Base-by-base conservation (phyloP, 2,888 invertebrate species). In the Cremastobaeus sp. region DNA sequence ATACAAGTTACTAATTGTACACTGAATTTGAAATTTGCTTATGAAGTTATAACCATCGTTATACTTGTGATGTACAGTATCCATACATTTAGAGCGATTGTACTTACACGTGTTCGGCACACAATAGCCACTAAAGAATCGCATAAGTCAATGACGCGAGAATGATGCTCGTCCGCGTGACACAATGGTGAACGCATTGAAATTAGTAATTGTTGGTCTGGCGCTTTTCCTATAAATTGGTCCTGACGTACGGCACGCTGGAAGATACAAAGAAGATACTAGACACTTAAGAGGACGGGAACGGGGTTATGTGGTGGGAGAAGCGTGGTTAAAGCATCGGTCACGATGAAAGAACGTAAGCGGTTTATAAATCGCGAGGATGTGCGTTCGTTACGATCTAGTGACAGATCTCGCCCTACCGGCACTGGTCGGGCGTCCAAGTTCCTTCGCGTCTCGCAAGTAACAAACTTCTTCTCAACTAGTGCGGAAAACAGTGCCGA, bases 281-380 rank as follows among this genome's bases (percentile, higher is more conserved):
- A 59, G 71, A 48, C 57, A 50, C 66, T 66, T 57, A 54, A 70
- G 60, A 43, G 25, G 60, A 35, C 54, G 74, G 68, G 73, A 68
- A 68, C 62, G 70, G 70, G 55, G 41, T 55, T 15, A 20, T 55
- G 54, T 71, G 71, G 76, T 57, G 74, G 74, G 65, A 71, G 60
- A 14, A 39, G 14, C 41, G 50, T 28, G 54, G 69, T 37, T 43
- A 50, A 60, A 65, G 69, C 69, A 48, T 65, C 64, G 57, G 39
- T 65, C 20, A 74, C 74, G 66, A 77, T 71, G 73, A 75, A 75
- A 70, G 76, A 76, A 76, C 71, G 69, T 76, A 73, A 77, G 76
- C 75, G 73, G 75, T 76, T 78, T 78, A 78, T 78, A 78, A 78
- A 77, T 77, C 76, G 76, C 76, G 77, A 77, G 77, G 76, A 77